These are phyloP conservation scores for Arion vulgaris DNA, from an alignment of 1,140 invertebrate species.

Conservation along the genomic window DNA sequence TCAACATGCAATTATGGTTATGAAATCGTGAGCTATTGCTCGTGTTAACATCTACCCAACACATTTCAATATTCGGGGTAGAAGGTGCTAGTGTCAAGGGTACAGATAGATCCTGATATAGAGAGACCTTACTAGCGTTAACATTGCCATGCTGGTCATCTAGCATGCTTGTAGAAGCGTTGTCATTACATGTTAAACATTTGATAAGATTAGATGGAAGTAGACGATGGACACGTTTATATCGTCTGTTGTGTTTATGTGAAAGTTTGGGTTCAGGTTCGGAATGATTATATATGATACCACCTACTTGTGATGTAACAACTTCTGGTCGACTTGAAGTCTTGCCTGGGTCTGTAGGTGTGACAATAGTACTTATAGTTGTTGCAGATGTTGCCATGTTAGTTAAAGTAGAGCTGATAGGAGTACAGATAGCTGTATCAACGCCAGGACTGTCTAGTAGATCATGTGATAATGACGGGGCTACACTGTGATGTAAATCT, in stretches of 20 bases:
- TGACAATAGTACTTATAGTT: neutral
- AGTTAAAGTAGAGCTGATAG: neutral
- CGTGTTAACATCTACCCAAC: neutral
- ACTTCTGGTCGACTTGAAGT: neutral
- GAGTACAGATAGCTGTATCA: neutral
- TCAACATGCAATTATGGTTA: conserved; percentile 31
- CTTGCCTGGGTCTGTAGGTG: neutral
- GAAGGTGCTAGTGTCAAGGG: neutral
- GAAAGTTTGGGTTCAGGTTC: neutral
- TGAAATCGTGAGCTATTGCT: conserved; percentile 16
- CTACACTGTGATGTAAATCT: neutral
- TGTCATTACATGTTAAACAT: conserved; percentile 11
- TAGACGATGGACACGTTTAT: neutral
- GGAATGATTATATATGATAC: neutral
- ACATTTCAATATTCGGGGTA: neutral
- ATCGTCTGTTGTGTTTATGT: neutral
- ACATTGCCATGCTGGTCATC: neutral
- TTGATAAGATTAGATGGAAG: neutral
- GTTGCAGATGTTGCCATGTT: neutral
- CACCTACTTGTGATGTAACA: neutral
- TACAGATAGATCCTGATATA: neutral
- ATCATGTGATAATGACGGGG: neutral
- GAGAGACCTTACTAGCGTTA: neutral
- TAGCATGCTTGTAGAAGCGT: neutral
- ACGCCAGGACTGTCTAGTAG: conserved; percentile 23